Base-by-base conservation (phyloP, 35 echinoderm and acorn worm genomes). In the Patiria miniata region DNA sequence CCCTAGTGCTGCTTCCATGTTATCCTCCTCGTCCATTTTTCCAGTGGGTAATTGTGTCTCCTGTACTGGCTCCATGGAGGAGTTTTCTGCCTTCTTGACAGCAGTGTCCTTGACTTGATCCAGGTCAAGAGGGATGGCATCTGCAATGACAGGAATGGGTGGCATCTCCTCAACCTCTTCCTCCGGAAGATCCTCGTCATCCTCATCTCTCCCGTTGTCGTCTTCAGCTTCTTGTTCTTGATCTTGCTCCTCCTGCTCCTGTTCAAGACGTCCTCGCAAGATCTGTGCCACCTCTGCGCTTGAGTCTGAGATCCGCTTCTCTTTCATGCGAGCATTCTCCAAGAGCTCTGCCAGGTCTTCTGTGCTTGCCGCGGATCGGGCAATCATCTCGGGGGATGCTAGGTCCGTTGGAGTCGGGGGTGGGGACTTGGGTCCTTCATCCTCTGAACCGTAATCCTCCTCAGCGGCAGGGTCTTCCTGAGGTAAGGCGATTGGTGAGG, bases 221-320 rank as follows among this genome's bases (percentile, higher is more conserved):
- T 50, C 65, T 39, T 80, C 55, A 8, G 52, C 80, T 8, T 86
- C 78, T 36, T 57, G 30, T 22, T 77, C 54, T 8, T 17, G 17
- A 21, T 73, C 60, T 21, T 58, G 44, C 37, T 86, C 51, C n/a
- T 94, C 83, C 15, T 53, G 36, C 2, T 88, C 79, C 10, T 83
- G 39, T 21, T 40, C 83, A 22, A 88, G 36, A 29, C 93, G 83
- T 19, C 69, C 40, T 28, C 83, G 83, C 16, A 97, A 80, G 14
- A 97, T 97, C 84, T 93, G 85, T 14, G 95, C 95, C 6, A 97
- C 95, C 81, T 97, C 95, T 33, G 91, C 95, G 39, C 95, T 97
- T 2, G 95, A 91, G 40, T 97, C 95, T 16, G 95, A 97, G 57
- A 97, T 83, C 39, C 95, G 78, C 55, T 93, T 97, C 87, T 92